A percentile compares a stretch with the other conserved stretches of the same genome.
Evolutionary conservation across 2,797 vertebrate species (phyloP).

Genomic region (Enteromius anoplus): DNA sequence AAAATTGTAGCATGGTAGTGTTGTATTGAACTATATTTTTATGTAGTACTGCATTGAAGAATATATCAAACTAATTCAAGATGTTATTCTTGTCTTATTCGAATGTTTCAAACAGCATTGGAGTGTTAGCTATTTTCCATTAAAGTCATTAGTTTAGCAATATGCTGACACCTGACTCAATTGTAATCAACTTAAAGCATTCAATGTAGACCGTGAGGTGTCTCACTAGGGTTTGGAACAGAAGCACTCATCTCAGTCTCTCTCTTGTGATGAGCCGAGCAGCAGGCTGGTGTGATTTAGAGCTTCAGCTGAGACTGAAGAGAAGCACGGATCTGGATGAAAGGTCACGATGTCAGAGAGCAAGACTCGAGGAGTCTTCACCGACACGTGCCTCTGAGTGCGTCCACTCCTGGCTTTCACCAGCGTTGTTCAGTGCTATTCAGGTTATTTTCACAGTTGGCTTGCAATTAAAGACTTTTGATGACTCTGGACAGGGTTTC

Average conservation of each 20-base stretch:
- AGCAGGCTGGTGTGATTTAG: constrained; percentile 25
- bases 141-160: neutral
- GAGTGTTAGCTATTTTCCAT: neutral
- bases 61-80: neutral
- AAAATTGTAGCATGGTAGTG: neutral
- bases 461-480: constrained; percentile 45
- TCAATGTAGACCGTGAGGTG: neutral
- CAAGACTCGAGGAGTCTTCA: constrained; percentile 19
- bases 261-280: neutral
- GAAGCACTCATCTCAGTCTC: neutral
- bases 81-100: neutral
- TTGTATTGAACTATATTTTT: neutral
- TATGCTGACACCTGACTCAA: neutral
- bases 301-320: constrained; percentile 17
- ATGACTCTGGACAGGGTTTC: constrained; percentile 38
- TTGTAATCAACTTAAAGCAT: neutral
- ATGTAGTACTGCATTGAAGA: neutral
- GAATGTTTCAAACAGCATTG: neutral
- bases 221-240: neutral
- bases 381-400: constrained; percentile 52
- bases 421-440: neutral
- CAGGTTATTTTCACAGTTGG: constrained; percentile 37
- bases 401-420: neutral
- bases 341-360: constrained; percentile 36
- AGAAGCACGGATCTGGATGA: constrained; percentile 38